phyloP scores from a whole-genome alignment of 2,797 vertebrate species.

The Sebastes kiyomatsui region DNA sequence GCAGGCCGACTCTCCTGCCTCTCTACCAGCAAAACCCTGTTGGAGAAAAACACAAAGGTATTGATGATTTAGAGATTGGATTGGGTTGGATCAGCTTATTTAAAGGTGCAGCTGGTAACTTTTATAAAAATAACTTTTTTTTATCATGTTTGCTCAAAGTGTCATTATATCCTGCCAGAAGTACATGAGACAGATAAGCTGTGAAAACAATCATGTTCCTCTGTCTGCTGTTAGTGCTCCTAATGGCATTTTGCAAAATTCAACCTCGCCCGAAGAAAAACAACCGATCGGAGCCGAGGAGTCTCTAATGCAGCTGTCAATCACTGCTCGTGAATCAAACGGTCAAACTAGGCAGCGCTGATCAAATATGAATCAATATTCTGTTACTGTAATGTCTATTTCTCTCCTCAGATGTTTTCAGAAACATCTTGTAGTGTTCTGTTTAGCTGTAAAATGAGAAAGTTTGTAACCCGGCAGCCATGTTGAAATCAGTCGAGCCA shows the following conservation, averaged over 20 bases:
- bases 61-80: not conserved
- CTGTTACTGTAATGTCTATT: too few relatives aligned
- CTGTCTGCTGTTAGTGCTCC: not conserved
- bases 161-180: not conserved
- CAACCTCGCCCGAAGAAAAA: too few relatives aligned
- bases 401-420: too few relatives aligned
- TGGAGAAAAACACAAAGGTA: slow-evolving; percentile 4
- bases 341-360: not conserved
- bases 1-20: slow-evolving; percentile 78
- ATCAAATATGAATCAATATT: not conserved
- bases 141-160: not conserved
- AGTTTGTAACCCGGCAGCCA: too few relatives aligned
- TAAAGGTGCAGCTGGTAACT: not conserved
- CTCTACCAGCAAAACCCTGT: slow-evolving; percentile 84
- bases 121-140: not conserved
- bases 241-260: not conserved
- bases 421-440: too few relatives aligned
- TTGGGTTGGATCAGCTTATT: not conserved
- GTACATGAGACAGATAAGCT: not conserved
- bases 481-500: too few relatives aligned
- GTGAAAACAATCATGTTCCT: not conserved
- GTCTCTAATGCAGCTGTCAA: not conserved
- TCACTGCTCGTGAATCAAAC: not conserved
- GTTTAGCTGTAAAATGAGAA: too few relatives aligned
- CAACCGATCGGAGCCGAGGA: too few relatives aligned